Evolutionary conservation across 2,113 vertebrate genomes (phyloP).

Genomic region (Gavia stellata): DNA sequence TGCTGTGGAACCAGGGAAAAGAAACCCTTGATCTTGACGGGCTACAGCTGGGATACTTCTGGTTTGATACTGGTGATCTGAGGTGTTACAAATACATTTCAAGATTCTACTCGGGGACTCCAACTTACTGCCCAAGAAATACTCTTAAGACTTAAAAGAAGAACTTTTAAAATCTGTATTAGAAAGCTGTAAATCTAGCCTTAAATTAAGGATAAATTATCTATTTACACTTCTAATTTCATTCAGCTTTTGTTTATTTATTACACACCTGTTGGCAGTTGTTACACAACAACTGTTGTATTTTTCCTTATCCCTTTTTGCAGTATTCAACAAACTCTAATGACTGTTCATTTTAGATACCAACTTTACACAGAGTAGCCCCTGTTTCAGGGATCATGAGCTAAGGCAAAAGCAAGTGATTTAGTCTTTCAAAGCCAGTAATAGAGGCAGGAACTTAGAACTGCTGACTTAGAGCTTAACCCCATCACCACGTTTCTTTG

Average conservation of each 20-base stretch:
- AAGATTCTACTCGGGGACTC: background rate
- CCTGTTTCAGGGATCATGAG: background rate
- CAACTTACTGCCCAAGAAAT: background rate
- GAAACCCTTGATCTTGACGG: background rate
- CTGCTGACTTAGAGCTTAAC: background rate
- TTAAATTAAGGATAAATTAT: background rate
- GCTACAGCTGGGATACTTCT: background rate
- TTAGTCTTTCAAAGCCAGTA: background rate
- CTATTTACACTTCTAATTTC: background rate
- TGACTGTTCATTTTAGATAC: background rate
- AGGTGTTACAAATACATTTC: background rate
- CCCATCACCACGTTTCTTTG: background rate
- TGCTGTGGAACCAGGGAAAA: background rate
- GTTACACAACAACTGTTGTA: too few relatives aligned
- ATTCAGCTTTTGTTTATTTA: background rate
- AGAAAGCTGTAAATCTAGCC: background rate
- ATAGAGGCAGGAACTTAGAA: background rate
- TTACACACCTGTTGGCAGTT: background rate
- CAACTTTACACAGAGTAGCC: background rate
- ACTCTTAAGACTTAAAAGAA: background rate
- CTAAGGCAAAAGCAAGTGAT: background rate
- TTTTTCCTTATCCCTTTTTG: background rate
- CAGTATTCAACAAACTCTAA: background rate
- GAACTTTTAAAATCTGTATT: background rate
- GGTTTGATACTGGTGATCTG: background rate